Evolutionary conservation across 2,888 invertebrate species (phyloP).

Genomic region (Steinernema carpocapsae): DNA sequence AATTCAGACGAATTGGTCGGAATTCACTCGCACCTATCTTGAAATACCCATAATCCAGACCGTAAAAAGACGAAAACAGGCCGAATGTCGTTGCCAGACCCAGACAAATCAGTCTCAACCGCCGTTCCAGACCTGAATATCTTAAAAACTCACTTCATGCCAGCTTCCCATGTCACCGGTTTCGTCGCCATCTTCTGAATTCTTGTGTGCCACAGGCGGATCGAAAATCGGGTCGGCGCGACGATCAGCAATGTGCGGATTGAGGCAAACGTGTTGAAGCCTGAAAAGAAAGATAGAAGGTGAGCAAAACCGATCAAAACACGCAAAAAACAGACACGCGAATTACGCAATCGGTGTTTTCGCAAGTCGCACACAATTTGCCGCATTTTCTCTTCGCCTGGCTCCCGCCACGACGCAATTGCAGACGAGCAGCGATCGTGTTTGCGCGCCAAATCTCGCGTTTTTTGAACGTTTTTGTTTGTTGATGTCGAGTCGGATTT

Average conservation of each 20-base stretch:
- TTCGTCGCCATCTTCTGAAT: neutral
- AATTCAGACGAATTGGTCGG: too few relatives aligned
- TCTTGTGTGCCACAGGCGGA: neutral
- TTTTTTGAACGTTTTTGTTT: neutral
- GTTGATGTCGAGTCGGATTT: too few relatives aligned
- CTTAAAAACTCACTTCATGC: conserved; percentile 46
- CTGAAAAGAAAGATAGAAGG: neutral
- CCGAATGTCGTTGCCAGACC: too few relatives aligned
- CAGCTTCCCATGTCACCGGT: conserved; percentile 44
- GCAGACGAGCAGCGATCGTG: neutral
- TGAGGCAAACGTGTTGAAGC: conserved; percentile 10
- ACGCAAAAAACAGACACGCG: neutral
- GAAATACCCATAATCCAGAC: conserved; percentile 18
- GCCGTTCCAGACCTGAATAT: neutral
- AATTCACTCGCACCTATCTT: too few relatives aligned
- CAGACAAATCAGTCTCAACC: too few relatives aligned
- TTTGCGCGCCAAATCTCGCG: conserved; percentile 16
- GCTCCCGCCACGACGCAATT: neutral
- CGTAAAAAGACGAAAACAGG: conserved; percentile 12
- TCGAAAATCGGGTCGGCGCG: neutral
- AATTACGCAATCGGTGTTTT: neutral
- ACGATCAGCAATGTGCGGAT: neutral
- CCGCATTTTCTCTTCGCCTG: neutral
- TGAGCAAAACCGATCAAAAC: neutral
- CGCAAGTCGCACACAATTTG: conserved; percentile 16